Evolutionary conservation across 2,113 vertebrate genomes (phyloP).

Genomic region (Rostratula benghalensis): DNA sequence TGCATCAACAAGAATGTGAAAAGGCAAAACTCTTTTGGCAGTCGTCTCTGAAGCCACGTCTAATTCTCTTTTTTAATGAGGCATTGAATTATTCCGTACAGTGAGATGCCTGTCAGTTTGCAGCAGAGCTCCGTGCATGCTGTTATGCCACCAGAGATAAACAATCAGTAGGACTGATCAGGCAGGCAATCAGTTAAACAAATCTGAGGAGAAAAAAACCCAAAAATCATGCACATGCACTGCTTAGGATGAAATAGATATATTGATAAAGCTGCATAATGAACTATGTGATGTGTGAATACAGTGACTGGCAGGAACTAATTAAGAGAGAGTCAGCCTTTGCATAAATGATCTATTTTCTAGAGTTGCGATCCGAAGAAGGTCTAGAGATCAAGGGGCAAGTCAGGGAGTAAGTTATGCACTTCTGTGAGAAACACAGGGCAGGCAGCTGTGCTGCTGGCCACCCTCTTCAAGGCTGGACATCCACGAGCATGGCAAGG

Average conservation of each 20-base stretch:
- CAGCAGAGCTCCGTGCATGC: not conserved
- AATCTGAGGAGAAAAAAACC: slow-evolving; percentile 20
- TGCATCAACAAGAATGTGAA: not conserved
- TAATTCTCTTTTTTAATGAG: slow-evolving; percentile 58
- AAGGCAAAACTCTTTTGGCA: slow-evolving; percentile 12
- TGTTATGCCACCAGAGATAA: slow-evolving; percentile 59
- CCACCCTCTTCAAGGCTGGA: not conserved
- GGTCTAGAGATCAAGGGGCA: not conserved
- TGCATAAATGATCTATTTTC: not conserved
- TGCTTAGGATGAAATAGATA: slow-evolving; percentile 41
- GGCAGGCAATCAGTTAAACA: slow-evolving; percentile 66
- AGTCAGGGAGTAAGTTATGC: not conserved
- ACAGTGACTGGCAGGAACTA: not conserved
- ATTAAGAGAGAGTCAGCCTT: not conserved
- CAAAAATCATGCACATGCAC: not conserved
- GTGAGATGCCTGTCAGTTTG: slow-evolving; percentile 13
- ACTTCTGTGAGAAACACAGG: not conserved
- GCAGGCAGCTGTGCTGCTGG: not conserved
- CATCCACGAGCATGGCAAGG: not conserved
- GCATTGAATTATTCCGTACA: slow-evolving; percentile 57
- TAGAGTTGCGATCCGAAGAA: not conserved
- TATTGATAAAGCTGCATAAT: slow-evolving; percentile 31
- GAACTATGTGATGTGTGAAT: not conserved
- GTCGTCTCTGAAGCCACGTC: slow-evolving; percentile 37
- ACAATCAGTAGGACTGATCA: slow-evolving; percentile 59